Evolutionary conservation across 2,888 invertebrate genomes (phyloP).

Genomic region (Phyllotreta striolata): DNA sequence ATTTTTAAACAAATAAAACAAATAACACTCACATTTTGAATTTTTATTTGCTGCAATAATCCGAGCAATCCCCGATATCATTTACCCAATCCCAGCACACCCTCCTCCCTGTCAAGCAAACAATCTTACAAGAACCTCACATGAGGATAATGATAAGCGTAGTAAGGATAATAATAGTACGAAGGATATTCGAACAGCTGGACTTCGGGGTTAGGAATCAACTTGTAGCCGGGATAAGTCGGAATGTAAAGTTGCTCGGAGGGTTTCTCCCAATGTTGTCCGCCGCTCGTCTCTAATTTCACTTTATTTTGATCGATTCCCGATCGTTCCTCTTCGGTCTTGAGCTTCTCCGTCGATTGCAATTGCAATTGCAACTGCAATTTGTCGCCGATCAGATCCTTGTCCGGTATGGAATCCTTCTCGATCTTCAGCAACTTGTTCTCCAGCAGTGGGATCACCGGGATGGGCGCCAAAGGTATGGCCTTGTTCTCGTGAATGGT

Average conservation of each 20-base stretch:
- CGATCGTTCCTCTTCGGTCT: background rate
- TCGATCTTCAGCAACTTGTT: constrained; percentile 17
- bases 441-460: constrained; percentile 25
- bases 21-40: constrained; percentile 8
- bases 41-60: constrained; percentile 27
- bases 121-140: constrained; percentile 7
- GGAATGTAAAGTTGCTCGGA: constrained; percentile 19
- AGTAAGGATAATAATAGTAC: constrained; percentile 19
- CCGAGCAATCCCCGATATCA: constrained; percentile 12
- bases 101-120: background rate
- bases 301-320: background rate
- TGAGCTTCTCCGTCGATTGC: background rate
- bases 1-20: constrained; percentile 19
- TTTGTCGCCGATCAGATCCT: too few species aligned
- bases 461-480: constrained; percentile 32
- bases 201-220: constrained; percentile 20
- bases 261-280: constrained; percentile 4
- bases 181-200: constrained; percentile 26
- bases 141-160: constrained; percentile 29
- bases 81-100: background rate
- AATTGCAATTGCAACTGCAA: background rate
- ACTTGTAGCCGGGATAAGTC: constrained; percentile 24
- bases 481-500: constrained; percentile 45
- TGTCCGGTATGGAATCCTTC: background rate
- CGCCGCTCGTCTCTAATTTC: background rate